Percentiles rank a stretch among this genome's conserved stretches.
These are phyloP conservation scores for rabbit (Oryctolagus cuniculus) DNA, from an alignment of 2,113 vertebrate species.

Conservation along the genomic window mOryCun1.1 NC_091432.1:179366001-179366500, in stretches of 20 bases:
- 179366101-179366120: background rate
- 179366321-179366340: background rate
- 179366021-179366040: background rate
- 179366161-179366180: background rate
- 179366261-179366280: background rate
- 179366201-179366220: background rate
- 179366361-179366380: background rate
- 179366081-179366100: background rate
- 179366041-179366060: background rate
- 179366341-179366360: background rate
- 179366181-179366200: slow-evolving; percentile 2
- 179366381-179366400: background rate
- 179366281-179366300: background rate
- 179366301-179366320: background rate
- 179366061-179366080: background rate
- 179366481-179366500: no score
- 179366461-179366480: no score
- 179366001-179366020: slow-evolving; percentile 10
- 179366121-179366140: slow-evolving; percentile 32
- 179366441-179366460: background rate
- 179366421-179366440: background rate
- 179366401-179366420: background rate
- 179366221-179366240: background rate
- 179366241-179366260: background rate
- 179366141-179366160: background rate